Percentiles rank a stretch among this genome's conserved stretches.
phyloP scores from a whole-genome alignment of 1,140 invertebrate species.

The Rhopalosiphum maidis region DNA sequence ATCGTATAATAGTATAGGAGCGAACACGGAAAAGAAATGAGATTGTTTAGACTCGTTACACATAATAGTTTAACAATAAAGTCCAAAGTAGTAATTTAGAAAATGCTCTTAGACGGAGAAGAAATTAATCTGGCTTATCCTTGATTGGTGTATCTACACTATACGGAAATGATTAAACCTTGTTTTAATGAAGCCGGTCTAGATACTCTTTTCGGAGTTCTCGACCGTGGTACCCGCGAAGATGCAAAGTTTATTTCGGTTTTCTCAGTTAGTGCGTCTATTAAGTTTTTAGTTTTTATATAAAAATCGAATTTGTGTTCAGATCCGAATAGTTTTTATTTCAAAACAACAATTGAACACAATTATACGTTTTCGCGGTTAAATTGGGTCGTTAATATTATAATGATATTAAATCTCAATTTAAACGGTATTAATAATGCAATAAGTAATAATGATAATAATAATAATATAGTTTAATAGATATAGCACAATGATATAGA shows the following conservation, averaged over 20 bases:
- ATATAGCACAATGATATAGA: not conserved
- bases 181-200: not conserved
- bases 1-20: not conserved
- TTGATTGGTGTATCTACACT: not conserved
- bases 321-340: not conserved
- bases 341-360: not conserved
- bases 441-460: no score
- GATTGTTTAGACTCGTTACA: not conserved
- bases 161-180: not conserved
- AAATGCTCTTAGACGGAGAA: not conserved
- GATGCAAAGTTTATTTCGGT: not conserved
- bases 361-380: rapidly evolving
- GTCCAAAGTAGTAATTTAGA: slow-evolving; percentile 15
- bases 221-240: not conserved
- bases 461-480: no score
- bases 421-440: no score
- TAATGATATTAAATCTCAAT: no score
- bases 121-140: slow-evolving; percentile 8
- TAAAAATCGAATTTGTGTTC: not conserved
- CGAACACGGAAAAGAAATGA: not conserved
- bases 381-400: no score
- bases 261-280: not conserved
- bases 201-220: not conserved
- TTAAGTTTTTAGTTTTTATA: not conserved
- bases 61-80: not conserved